phyloP scores from a whole-genome alignment of 2,888 invertebrate genomes.

The Dicroscelio sp. region DNA sequence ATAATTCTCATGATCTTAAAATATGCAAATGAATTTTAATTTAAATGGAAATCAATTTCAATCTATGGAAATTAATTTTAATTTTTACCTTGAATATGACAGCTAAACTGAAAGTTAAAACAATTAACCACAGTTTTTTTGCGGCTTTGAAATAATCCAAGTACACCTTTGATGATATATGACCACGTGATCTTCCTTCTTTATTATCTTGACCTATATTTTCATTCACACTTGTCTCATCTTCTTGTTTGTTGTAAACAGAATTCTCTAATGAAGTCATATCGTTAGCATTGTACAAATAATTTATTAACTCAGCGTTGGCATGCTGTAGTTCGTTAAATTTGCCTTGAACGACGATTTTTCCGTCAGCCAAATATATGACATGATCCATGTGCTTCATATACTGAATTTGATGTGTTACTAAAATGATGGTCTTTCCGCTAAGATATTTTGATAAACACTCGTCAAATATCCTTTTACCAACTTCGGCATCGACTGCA shows the following conservation, averaged over 20 bases:
- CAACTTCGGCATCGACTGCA: constrained; percentile 95
- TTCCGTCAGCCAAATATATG: constrained; percentile 92
- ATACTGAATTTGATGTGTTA: constrained; percentile 95
- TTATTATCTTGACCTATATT: constrained; percentile 30
- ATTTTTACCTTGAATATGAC: too few relatives aligned
- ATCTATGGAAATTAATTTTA: too few relatives aligned
- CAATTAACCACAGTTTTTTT: constrained; percentile 85
- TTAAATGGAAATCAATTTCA: too few relatives aligned
- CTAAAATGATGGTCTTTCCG: constrained; percentile 68
- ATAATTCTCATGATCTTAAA: too few relatives aligned
- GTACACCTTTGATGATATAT: constrained; percentile 84
- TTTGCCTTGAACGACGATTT: constrained; percentile 93
- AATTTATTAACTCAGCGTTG: constrained; percentile 93
- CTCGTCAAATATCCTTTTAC: constrained; percentile 93
- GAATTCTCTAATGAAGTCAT: background rate
- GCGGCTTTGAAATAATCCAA: constrained; percentile 89
- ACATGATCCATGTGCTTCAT: constrained; percentile 93
- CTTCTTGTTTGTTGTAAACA: background rate
- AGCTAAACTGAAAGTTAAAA: too few relatives aligned
- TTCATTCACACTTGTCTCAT: background rate
- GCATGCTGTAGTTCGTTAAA: constrained; percentile 92
- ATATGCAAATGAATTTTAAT: too few relatives aligned
- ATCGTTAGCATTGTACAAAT: constrained; percentile 89
- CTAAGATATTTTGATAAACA: constrained; percentile 80
- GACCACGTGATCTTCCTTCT: constrained; percentile 81